These are phyloP conservation scores for Agrochola circellaris DNA, from an alignment of 2,888 invertebrate genomes.

Conservation along the genomic window DNA sequence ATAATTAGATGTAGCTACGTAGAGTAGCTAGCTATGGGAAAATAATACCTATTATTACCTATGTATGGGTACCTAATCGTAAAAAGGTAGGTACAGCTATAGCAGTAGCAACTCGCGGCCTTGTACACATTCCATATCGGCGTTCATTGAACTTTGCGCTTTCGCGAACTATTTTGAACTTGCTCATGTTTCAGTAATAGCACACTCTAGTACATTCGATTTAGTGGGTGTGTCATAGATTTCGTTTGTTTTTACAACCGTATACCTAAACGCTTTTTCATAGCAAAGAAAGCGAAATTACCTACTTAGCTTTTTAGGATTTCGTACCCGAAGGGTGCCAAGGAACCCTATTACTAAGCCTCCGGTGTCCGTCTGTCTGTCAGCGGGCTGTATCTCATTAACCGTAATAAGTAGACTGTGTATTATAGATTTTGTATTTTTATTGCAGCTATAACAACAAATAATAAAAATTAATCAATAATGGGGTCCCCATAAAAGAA, in stretches of 20 bases:
- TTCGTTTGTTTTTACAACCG: constrained; percentile 2
- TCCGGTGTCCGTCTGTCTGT: too few relatives aligned
- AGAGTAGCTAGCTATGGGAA: background rate
- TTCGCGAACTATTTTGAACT: constrained; percentile 53
- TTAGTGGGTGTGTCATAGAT: constrained; percentile 54
- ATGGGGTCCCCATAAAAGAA: too few relatives aligned
- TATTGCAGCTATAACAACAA: too few relatives aligned
- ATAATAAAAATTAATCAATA: too few relatives aligned
- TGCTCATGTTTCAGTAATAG: constrained; percentile 31
- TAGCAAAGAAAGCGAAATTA: too few relatives aligned
- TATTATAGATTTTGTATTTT: too few relatives aligned
- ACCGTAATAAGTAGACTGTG: too few relatives aligned
- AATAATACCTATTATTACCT: background rate
- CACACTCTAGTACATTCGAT: constrained; percentile 6
- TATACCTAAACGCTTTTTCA: too few relatives aligned
- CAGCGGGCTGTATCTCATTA: too few relatives aligned
- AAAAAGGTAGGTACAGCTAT: background rate
- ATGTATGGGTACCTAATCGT: background rate
- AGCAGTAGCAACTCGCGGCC: constrained; percentile 31
- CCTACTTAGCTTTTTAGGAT: too few relatives aligned
- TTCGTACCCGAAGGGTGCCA: too few relatives aligned
- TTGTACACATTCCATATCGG: constrained; percentile 48
- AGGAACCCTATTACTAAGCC: too few relatives aligned
- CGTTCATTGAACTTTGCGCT: constrained; percentile 54
- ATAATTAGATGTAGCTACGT: background rate